These are phyloP conservation scores for Hemichromis elongatus DNA, from an alignment of 2,113 vertebrate genomes.

Conservation along the genomic window DNA sequence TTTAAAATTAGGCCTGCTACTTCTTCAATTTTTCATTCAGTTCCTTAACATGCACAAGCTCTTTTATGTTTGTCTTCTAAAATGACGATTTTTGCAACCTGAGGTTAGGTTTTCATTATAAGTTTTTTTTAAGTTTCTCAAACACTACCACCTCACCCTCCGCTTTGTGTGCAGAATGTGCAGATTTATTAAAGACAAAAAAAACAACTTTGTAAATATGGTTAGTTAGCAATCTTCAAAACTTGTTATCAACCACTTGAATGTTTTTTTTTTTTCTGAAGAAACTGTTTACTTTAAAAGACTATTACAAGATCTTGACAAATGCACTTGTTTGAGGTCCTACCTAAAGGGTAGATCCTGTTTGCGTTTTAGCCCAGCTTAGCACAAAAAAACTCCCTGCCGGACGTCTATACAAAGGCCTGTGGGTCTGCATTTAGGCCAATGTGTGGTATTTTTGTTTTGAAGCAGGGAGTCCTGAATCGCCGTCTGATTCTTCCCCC, in stretches of 20 bases:
- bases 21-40: neutral
- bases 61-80: neutral
- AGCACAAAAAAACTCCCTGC: neutral
- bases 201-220: accelerated
- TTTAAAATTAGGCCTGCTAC: neutral
- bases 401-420: accelerated
- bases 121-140: neutral
- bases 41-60: accelerated
- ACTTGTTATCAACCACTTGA: accelerated
- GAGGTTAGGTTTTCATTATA: neutral
- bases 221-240: accelerated
- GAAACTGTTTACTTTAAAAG: neutral
- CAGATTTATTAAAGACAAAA: neutral
- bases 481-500: accelerated
- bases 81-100: neutral
- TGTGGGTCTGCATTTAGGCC: neutral
- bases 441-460: neutral
- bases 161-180: neutral
- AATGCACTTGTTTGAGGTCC: accelerated
- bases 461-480: neutral
- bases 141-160: neutral
- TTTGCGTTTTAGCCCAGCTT: accelerated
- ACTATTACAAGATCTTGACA: accelerated
- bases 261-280: neutral
- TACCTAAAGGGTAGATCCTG: neutral